phyloP scores from a whole-genome alignment of 2,797 vertebrate species.

The Galago senegalensis region DNA sequence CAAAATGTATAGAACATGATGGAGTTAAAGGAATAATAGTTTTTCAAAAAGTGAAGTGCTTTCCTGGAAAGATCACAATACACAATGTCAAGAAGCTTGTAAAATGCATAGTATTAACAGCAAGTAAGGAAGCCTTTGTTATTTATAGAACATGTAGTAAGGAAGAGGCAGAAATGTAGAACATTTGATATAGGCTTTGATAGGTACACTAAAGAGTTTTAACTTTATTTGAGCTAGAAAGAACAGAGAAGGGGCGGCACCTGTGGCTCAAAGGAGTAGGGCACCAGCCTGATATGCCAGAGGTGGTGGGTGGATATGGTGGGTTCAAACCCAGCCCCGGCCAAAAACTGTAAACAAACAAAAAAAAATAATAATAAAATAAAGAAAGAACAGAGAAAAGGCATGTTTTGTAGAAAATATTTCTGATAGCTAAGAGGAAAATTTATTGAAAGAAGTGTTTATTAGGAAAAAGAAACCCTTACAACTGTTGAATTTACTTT shows the following conservation, averaged over 20 bases:
- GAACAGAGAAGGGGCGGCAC: background rate
- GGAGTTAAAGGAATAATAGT: conserved; percentile 2
- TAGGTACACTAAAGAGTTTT: background rate
- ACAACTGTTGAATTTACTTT: background rate
- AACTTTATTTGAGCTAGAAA: background rate
- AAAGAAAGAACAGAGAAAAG: background rate
- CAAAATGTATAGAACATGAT: background rate
- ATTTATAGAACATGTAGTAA: background rate
- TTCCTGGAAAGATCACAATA: background rate
- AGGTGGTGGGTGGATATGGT: no score
- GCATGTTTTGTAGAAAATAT: background rate
- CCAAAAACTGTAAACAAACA: no score
- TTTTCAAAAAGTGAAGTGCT: background rate
- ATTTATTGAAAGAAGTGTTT: background rate
- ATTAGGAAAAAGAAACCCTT: background rate
- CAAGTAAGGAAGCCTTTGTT: background rate
- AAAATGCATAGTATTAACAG: background rate
- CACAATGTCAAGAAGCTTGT: background rate
- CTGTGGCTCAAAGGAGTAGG: no score
- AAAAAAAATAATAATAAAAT: no score
- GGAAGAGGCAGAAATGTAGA: background rate
- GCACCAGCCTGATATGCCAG: no score
- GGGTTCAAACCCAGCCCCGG: no score
- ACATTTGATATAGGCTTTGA: background rate
- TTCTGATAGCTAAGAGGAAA: background rate